Conservation (phyloP, 2,888 invertebrate genomes). For the Diploptera punctata region DNA sequence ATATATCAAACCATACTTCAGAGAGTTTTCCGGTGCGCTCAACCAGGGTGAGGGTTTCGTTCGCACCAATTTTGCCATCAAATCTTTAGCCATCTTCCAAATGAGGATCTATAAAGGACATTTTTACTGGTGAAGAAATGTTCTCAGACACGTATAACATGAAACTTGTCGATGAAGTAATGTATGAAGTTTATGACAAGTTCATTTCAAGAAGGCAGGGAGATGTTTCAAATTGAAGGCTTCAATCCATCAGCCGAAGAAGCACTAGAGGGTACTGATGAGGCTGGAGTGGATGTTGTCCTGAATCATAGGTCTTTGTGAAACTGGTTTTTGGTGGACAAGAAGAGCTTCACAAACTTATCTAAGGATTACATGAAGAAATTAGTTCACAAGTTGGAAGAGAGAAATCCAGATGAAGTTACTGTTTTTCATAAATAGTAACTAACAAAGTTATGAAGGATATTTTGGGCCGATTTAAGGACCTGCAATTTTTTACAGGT, state of each 20-base stretch:
- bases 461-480: conserved; percentile 87
- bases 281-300: conserved; percentile 87
- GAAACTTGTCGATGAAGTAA: conserved; percentile 89
- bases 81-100: too few species aligned
- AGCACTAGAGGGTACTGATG: conserved; percentile 79
- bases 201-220: conserved; percentile 75
- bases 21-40: too few species aligned
- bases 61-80: too few species aligned
- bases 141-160: conserved; percentile 96
- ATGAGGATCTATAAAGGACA: too few species aligned
- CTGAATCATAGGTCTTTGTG: conserved; percentile 88
- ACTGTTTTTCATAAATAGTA: conserved; percentile 88
- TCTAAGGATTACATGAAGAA: conserved; percentile 98
- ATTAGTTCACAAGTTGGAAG: conserved; percentile 81
- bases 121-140: conserved; percentile 96
- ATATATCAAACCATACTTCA: too few species aligned
- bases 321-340: conserved; percentile 86
- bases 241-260: conserved; percentile 96
- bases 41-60: too few species aligned
- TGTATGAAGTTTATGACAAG: too few species aligned
- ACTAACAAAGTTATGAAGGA: conserved; percentile 95
- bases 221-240: conserved; percentile 82
- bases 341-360: conserved; percentile 90
- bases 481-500: conserved; percentile 88
- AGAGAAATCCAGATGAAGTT: conserved; percentile 82